A percentile compares a stretch with the other conserved stretches of the same genome.
Conservation (phyloP, 2,797 vertebrate species). For the Thalassophryne amazonica region DNA sequence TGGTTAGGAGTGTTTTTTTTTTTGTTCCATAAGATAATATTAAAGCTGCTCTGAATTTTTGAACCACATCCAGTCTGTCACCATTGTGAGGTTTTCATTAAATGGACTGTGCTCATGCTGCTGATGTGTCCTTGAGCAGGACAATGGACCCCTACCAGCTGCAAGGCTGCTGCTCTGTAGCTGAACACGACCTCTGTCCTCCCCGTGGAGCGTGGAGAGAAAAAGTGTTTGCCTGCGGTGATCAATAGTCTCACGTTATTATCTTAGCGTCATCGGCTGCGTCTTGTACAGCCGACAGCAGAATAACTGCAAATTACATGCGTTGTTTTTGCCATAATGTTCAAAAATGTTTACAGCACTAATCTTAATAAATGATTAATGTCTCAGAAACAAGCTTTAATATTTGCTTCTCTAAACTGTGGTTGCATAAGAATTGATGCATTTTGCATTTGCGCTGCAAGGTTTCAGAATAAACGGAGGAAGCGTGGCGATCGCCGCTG, state of each 20-base stretch:
- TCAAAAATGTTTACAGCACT: no score
- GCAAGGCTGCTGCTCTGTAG: no score
- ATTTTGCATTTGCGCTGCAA: neutral
- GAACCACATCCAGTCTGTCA: slow-evolving; percentile 7
- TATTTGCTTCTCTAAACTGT: no score
- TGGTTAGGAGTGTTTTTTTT: no score
- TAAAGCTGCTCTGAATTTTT: slow-evolving; percentile 4
- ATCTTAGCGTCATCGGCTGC: neutral
- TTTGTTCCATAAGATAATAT: slow-evolving; percentile 33
- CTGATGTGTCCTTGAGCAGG: neutral
- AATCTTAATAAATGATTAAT: no score
- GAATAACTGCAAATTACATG: neutral
- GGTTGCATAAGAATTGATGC: slow-evolving; percentile 21
- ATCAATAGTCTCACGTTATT: neutral
- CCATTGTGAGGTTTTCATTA: neutral
- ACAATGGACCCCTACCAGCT: neutral
- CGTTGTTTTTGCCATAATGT: no score
- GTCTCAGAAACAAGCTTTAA: no score
- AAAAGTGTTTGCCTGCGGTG: neutral
- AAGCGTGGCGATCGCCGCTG: neutral
- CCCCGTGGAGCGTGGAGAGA: neutral
- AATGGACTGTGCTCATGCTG: neutral
- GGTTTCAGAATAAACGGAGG: slow-evolving; percentile 34
- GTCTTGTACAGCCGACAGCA: neutral
- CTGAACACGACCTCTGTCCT: slow-evolving; percentile 16